Evolutionary conservation across 2,888 invertebrate genomes (phyloP).

Genomic region (Orgyia antiqua): DNA sequence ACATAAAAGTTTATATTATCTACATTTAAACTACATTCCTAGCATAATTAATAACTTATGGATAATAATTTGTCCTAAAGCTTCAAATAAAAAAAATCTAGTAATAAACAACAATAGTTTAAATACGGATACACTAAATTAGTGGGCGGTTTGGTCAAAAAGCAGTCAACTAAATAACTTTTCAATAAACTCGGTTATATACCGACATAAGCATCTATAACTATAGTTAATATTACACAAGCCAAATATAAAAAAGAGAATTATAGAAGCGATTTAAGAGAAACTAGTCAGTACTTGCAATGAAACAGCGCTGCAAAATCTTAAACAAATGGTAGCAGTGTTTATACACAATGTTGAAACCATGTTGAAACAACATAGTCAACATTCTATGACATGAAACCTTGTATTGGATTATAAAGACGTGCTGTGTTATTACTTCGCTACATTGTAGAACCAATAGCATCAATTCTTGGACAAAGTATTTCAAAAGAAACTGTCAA

Average conservation of each 20-base stretch:
- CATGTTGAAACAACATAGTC: background rate
- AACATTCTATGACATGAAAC: conserved; percentile 22
- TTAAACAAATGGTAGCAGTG: conserved; percentile 21
- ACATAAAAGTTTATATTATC: no score
- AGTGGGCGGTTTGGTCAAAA: no score
- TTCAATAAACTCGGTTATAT: no score
- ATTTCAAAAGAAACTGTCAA: conserved; percentile 23
- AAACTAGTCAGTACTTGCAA: conserved; percentile 4
- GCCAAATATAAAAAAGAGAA: conserved; percentile 2
- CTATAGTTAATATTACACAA: no score
- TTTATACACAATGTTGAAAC: conserved; percentile 21
- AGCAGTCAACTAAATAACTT: no score
- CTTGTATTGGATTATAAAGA: conserved; percentile 29
- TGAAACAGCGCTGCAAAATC: conserved; percentile 10
- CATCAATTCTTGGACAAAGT: conserved; percentile 13
- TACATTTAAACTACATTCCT: no score
- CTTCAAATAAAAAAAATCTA: no score
- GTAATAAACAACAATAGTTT: no score
- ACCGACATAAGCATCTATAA: no score
- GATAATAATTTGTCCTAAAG: no score
- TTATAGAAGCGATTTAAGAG: conserved; percentile 1
- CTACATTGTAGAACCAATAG: conserved; percentile 23
- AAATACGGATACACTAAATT: no score
- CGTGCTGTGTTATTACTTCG: conserved; percentile 22
- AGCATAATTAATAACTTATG: no score